Base-by-base conservation (phyloP, 2,797 vertebrate genomes). In the Furcifer pardalis region DNA sequence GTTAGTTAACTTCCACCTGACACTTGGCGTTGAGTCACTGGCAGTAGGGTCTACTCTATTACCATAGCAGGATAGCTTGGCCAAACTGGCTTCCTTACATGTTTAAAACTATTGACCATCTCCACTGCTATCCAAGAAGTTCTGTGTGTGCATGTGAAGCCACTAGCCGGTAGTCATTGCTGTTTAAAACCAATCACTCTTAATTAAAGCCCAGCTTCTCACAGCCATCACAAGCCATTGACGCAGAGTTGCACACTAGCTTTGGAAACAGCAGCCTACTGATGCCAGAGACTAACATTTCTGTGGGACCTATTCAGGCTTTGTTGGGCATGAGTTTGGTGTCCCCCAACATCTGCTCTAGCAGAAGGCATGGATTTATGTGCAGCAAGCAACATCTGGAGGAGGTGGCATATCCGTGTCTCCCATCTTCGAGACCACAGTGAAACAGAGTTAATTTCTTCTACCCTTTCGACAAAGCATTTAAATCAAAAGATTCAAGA, bases 391-490 rank as follows among this genome's bases (percentile, higher is more conserved):
- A 7, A 49, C 77, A 83, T 40, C 62, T 62, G 9, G 80, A 81
- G 59, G 9, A 15, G 1, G 1, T 0, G 1, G 4, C 1, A 0
- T 35, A 79, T 59, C 52, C 4, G 27, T 15, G 5, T 25, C 0
- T 0, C 0, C n/a, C 0, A 21, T 0, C 5, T 80, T 49, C 52
- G n/a, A 25, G 60, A 7, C 60, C 7, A 2, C 69, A 15, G 19
- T n/a, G 83, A 84, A 32, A 4, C 8, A 40, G 0, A 35, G 0
- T 27, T 37, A 0, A 27, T 76, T 84, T 72, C 77, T 49, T 2
- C 65, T 15, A 49, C 32, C 0, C 1, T 2, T 62, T n/a, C 62
- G 23, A 63, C 52, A 8, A 1, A 0, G 0, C 0, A n/a, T 17
- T 0, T 3, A 15, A 17, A 3, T 0, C 0, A 44, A 85, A 88